Conservation (phyloP, 92 coral and sea anemone genomes). For the Porites lobata region DNA sequence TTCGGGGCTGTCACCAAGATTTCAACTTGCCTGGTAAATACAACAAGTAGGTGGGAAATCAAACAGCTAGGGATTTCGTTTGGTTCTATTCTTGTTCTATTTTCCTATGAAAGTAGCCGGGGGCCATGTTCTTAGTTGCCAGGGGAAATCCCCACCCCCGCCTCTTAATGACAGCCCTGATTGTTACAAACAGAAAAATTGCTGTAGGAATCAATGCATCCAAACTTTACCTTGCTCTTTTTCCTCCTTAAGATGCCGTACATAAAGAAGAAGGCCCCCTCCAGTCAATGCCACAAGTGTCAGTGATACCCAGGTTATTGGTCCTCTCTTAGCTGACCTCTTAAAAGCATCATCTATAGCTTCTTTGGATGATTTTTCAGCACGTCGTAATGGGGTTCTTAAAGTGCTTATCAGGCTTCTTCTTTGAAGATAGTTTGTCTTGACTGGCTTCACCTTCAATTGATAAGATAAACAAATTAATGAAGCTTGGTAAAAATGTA, state of each 20-base stretch:
- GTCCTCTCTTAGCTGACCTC: conserved; percentile 83
- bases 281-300: conserved; percentile 85
- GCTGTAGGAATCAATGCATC: neutral
- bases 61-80: too few relatives aligned
- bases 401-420: conserved; percentile 25
- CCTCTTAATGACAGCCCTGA: too few relatives aligned
- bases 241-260: conserved; percentile 86
- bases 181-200: too few relatives aligned
- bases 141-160: too few relatives aligned
- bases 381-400: neutral
- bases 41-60: too few relatives aligned
- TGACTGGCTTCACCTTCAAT: neutral
- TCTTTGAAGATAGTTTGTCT: neutral
- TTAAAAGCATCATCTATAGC: conserved; percentile 51
- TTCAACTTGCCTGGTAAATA: too few relatives aligned
- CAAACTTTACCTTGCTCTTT: conserved; percentile 79
- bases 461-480: neutral
- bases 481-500: neutral
- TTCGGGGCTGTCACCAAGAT: too few relatives aligned
- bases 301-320: conserved; percentile 94
- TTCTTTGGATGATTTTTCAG: conserved; percentile 12
- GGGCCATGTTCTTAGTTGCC: too few relatives aligned
- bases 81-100: too few relatives aligned
- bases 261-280: conserved; percentile 90
- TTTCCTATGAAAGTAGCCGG: too few relatives aligned